These are phyloP conservation scores for Parazoanthus darwini DNA, from an alignment of 92 coral and sea anemone genomes.

Conservation along the genomic window DNA sequence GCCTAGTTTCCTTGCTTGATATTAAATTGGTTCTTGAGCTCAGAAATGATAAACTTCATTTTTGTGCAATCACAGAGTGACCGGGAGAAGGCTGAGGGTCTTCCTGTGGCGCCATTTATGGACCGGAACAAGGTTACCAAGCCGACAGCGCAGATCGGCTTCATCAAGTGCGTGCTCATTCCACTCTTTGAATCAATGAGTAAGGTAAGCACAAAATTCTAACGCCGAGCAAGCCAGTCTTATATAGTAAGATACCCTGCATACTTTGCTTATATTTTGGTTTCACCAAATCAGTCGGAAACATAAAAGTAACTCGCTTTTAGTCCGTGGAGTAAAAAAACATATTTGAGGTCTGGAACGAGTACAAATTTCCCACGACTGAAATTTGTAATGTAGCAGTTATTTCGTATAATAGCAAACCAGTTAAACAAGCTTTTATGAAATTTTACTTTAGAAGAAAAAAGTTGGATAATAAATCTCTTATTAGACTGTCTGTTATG, in stretches of 20 bases:
- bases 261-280: no score
- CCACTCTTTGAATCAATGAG: conserved; percentile 78
- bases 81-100: conserved; percentile 80
- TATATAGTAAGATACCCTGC: no score
- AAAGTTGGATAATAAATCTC: no score
- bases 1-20: not conserved
- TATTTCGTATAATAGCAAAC: no score
- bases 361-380: no score
- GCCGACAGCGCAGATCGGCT: conserved; percentile 84
- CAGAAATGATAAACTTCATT: not conserved
- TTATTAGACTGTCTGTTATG: no score
- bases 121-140: conserved; percentile 84
- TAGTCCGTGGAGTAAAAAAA: no score
- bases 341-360: no score
- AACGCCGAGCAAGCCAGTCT: not conserved
- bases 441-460: no score
- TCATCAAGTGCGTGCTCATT: conserved; percentile 82
- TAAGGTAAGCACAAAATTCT: conserved; percentile 49
- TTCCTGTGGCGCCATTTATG: conserved; percentile 84
- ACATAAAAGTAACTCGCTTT: not conserved
- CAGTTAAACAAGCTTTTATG: no score
- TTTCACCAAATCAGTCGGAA: not conserved
- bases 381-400: no score
- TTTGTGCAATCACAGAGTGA: conserved; percentile 56
- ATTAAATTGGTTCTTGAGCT: not conserved